A percentile compares a stretch with the other conserved stretches of the same genome.
phyloP scores from a whole-genome alignment of 2,888 invertebrate species.

The Myopa testacea region DNA sequence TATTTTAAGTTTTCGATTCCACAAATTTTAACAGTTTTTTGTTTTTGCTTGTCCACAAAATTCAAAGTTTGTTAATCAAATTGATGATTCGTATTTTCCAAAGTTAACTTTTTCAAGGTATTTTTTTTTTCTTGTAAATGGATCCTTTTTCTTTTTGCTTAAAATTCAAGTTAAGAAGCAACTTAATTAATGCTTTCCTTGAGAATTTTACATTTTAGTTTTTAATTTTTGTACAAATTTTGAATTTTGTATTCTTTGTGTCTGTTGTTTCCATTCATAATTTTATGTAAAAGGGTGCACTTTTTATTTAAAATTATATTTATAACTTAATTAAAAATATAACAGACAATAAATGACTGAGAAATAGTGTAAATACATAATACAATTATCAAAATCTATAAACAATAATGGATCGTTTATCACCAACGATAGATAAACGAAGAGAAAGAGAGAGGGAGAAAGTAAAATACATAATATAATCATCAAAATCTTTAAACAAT shows the following conservation, averaged over 20 bases:
- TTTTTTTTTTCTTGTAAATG: background rate
- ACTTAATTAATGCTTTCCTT: background rate
- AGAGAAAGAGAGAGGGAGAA: too few relatives aligned
- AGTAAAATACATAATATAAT: too few relatives aligned
- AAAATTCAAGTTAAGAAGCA: background rate
- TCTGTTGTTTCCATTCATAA: background rate
- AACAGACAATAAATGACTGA: too few relatives aligned
- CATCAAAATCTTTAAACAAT: too few relatives aligned
- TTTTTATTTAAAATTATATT: too few relatives aligned
- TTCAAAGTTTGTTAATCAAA: background rate
- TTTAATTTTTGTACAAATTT: background rate
- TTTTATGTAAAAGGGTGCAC: background rate
- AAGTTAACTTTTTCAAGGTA: background rate
- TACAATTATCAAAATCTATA: too few relatives aligned
- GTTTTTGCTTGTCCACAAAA: background rate
- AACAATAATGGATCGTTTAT: too few relatives aligned
- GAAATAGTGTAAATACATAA: too few relatives aligned
- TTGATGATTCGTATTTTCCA: background rate
- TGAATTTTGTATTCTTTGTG: background rate
- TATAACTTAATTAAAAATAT: too few relatives aligned
- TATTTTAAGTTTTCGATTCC: too few relatives aligned
- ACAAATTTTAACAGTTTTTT: background rate
- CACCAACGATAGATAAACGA: too few relatives aligned
- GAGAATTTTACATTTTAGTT: background rate
- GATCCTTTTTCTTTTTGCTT: background rate